Percentiles rank a stretch among this genome's conserved stretches.
These are phyloP conservation scores for Plusia festucae DNA, from an alignment of 2,888 invertebrate genomes.

Conservation along the genomic window DNA sequence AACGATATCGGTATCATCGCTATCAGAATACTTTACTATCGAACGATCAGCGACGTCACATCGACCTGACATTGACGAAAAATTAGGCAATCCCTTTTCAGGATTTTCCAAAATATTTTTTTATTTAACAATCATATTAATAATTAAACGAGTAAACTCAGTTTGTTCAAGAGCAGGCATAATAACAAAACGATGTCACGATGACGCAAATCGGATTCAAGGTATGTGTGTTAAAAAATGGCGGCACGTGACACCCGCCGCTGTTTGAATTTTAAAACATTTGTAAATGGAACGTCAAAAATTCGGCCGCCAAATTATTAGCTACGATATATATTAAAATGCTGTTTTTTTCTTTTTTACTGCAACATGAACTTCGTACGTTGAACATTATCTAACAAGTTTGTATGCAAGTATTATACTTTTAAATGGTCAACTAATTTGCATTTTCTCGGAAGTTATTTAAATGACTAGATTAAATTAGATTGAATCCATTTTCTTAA, in stretches of 20 bases:
- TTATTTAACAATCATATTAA: not conserved
- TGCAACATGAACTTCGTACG: not conserved
- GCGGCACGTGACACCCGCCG: conserved; percentile 24
- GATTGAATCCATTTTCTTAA: conserved; percentile 24
- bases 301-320: conserved; percentile 13
- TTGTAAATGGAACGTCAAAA: conserved; percentile 25
- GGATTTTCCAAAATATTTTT: not conserved
- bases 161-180: conserved; percentile 4
- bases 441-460: conserved; percentile 53
- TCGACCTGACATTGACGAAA: conserved; percentile 35
- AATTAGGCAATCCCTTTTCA: conserved; percentile 32
- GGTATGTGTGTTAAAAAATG: conserved; percentile 45
- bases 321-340: not conserved
- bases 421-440: conserved; percentile 34
- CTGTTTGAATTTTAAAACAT: conserved; percentile 42
- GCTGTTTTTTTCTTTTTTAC: not conserved
- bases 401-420: conserved; percentile 6
- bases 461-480: conserved; percentile 24
- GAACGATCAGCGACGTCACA: conserved; percentile 53
- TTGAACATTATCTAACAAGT: conserved; percentile 3
- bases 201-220: conserved; percentile 49
- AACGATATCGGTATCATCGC: conserved; percentile 66
- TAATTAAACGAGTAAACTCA: not conserved
- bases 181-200: conserved; percentile 15
- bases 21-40: conserved; percentile 62